A percentile compares a stretch with the other conserved stretches of the same genome.
Evolutionary conservation across 2,113 vertebrate species (phyloP).

Genomic region (Podocnemis expansa): DNA sequence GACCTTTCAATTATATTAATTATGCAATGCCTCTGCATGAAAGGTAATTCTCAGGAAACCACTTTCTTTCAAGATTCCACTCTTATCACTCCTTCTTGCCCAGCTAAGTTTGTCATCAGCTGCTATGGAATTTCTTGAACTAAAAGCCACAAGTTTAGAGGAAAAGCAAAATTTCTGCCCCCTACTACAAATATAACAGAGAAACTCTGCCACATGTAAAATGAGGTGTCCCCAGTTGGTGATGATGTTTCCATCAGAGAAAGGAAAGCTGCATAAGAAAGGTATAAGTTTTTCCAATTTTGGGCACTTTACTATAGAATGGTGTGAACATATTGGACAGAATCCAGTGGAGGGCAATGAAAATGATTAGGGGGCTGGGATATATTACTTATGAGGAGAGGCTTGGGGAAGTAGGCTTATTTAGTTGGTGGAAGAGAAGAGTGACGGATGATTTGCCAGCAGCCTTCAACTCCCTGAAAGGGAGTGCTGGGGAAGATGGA

Average conservation of each 20-base stretch:
- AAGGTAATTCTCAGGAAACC: not conserved
- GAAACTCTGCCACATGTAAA: not conserved
- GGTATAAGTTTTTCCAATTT: too few relatives aligned
- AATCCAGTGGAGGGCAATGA: too few relatives aligned
- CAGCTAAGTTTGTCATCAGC: not conserved
- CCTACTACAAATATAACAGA: fast-evolving
- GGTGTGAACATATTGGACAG: too few relatives aligned
- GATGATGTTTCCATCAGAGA: not conserved
- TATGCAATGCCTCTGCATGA: not conserved
- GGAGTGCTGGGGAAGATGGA: too few relatives aligned
- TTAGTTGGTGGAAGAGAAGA: too few relatives aligned
- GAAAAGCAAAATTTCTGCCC: not conserved
- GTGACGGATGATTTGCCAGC: too few relatives aligned
- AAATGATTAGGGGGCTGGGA: too few relatives aligned
- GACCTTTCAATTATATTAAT: not conserved
- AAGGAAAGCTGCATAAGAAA: not conserved
- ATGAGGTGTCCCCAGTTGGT: not conserved
- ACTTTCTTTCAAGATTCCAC: not conserved
- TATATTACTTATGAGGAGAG: too few relatives aligned
- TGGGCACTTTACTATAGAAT: too few relatives aligned
- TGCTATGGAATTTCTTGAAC: not conserved
- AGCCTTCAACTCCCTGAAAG: too few relatives aligned
- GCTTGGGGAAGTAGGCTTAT: too few relatives aligned
- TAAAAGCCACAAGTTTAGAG: not conserved
- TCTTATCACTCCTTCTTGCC: not conserved